Evolutionary conservation across 2,113 vertebrate species (phyloP).

Genomic region (Oncorhynchus clarkii): DNA sequence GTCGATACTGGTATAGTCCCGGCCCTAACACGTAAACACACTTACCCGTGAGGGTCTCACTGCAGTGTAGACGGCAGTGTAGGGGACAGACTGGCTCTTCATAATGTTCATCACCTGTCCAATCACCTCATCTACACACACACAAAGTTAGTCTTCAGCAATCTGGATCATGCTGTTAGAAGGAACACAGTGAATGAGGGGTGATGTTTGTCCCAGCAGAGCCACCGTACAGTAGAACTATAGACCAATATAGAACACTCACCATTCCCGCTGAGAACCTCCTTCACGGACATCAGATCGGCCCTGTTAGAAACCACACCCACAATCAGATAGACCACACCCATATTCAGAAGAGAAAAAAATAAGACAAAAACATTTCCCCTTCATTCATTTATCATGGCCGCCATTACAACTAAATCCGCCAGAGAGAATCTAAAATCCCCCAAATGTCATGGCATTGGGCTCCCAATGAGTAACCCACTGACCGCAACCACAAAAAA

Average conservation of each 20-base stretch:
- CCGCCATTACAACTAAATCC: too few species aligned
- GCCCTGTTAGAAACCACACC: conserved; percentile 61
- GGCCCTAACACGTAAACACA: neutral
- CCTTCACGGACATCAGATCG: conserved; percentile 81
- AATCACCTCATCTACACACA: conserved; percentile 79
- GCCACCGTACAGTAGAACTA: neutral
- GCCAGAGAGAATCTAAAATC: too few species aligned
- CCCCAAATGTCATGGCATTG: too few species aligned
- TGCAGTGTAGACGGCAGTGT: conserved; percentile 82
- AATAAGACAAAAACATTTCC: too few species aligned
- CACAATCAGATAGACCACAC: conserved; percentile 1
- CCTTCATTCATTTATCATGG: too few species aligned
- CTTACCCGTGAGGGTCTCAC: conserved; percentile 80
- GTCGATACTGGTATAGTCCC: too few species aligned
- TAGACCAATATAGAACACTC: conserved; percentile 45
- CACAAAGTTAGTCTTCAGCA: neutral
- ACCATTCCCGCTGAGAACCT: conserved; percentile 86
- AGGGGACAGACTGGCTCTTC: conserved; percentile 80
- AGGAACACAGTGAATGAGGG: neutral
- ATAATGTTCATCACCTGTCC: conserved; percentile 85
- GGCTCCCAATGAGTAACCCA: too few species aligned
- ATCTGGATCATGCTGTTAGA: neutral
- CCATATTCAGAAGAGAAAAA: neutral
- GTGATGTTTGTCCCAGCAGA: neutral
- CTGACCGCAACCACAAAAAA: too few species aligned